A percentile compares a stretch with the other conserved stretches of the same genome.
Conservation (phyloP, 2,797 vertebrate species). For the Aldrovandia affinis region DNA sequence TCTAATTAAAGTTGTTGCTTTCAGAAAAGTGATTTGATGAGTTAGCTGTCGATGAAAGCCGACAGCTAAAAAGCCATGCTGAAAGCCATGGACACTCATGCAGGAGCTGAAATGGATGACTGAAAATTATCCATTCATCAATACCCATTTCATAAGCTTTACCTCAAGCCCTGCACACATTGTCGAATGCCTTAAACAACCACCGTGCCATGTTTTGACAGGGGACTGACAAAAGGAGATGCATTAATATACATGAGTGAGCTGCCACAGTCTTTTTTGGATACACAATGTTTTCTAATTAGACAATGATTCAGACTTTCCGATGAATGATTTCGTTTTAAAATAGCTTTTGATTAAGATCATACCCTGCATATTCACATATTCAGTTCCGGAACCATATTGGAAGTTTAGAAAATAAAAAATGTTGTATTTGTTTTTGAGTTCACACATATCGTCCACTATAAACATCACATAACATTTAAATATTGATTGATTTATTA, state of each 20-base stretch:
- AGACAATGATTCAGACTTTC: constrained; percentile 50
- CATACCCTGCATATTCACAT: constrained; percentile 53
- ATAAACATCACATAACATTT: no score
- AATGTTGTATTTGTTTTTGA: no score
- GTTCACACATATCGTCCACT: no score
- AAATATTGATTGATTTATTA: no score
- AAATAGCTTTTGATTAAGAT: constrained; percentile 66
- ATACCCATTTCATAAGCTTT: constrained; percentile 17
- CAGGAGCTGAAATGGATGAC: not conserved
- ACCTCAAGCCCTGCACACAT: not conserved
- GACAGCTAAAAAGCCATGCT: not conserved
- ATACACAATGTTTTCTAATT: constrained; percentile 64
- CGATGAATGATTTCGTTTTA: no score
- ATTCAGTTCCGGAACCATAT: constrained; percentile 38
- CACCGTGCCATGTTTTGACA: constrained; percentile 28
- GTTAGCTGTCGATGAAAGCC: not conserved
- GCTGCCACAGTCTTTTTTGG: constrained; percentile 26
- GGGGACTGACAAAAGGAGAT: constrained; percentile 41
- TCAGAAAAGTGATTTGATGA: not conserved
- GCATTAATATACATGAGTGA: constrained; percentile 53
- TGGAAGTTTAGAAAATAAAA: not conserved
- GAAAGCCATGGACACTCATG: not conserved
- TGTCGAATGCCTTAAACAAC: constrained; percentile 28
- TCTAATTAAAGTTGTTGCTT: not conserved
- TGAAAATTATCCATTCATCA: constrained; percentile 21